phyloP scores from a whole-genome alignment of 2,113 vertebrate genomes.

The Oxyura jamaicensis region DNA sequence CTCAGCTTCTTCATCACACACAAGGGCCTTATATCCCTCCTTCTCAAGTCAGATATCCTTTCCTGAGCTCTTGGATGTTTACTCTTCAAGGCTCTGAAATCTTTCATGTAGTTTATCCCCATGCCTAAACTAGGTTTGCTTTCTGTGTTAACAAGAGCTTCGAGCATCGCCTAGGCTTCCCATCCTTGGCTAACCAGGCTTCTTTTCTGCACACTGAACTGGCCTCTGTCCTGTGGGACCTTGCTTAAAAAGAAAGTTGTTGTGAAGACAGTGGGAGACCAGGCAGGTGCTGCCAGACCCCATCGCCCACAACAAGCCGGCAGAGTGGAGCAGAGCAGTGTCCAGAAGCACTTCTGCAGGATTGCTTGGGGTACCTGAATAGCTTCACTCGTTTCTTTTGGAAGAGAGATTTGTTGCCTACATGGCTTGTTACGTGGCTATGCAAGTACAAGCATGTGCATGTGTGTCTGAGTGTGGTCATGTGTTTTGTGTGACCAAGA shows the following conservation, averaged over 20 bases:
- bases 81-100: not conserved
- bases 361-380: not conserved
- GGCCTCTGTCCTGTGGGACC: not conserved
- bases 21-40: not conserved
- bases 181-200: not conserved
- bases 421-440: not conserved
- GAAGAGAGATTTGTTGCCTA: not conserved
- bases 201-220: not conserved
- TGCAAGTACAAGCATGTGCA: not conserved
- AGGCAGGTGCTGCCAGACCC: not conserved
- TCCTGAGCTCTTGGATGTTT: constrained; percentile 22
- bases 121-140: not conserved
- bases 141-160: not conserved
- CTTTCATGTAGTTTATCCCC: not conserved
- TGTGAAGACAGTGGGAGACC: not conserved
- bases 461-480: not conserved
- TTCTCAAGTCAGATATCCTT: not conserved
- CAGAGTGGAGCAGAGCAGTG: not conserved
- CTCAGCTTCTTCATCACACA: constrained; percentile 6
- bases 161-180: not conserved
- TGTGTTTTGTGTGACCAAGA: not conserved
- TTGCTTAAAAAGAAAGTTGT: not conserved
- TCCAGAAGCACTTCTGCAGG: not conserved
- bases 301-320: not conserved
- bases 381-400: not conserved